A percentile compares a stretch with the other conserved stretches of the same genome.
These are phyloP conservation scores for Nymphalis polychloros DNA, from an alignment of 2,888 invertebrate genomes.

Conservation along the genomic window DNA sequence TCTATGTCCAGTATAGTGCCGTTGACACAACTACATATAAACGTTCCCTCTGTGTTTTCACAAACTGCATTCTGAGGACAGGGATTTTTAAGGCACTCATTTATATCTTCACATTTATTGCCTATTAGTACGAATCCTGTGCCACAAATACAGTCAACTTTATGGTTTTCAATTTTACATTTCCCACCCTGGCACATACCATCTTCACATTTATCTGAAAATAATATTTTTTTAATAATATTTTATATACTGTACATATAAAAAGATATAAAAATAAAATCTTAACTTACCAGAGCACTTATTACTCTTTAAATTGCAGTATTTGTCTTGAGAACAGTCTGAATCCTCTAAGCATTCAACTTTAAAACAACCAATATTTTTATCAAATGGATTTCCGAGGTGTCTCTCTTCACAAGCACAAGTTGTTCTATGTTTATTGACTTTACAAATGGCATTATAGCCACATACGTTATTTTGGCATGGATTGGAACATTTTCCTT, in stretches of 20 bases:
- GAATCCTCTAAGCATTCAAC: conserved; percentile 91
- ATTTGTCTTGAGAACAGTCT: conserved; percentile 88
- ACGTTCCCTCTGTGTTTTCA: conserved; percentile 89
- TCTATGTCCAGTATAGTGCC: conserved; percentile 90
- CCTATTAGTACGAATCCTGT: conserved; percentile 86
- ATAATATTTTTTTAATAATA: conserved; percentile 20
- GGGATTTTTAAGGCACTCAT: conserved; percentile 90
- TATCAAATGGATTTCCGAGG: conserved; percentile 90
- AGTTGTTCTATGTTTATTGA: conserved; percentile 85
- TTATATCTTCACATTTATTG: conserved; percentile 88
- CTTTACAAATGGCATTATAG: conserved; percentile 87
- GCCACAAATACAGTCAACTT: conserved; percentile 87
- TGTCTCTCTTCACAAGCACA: conserved; percentile 91
- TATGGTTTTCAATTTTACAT: conserved; percentile 88
- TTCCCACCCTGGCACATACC: conserved; percentile 90
- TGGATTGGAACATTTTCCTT: conserved; percentile 90
- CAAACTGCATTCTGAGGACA: conserved; percentile 91
- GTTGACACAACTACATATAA: conserved; percentile 88
- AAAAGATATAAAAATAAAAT: conserved; percentile 10
- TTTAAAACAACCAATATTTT: conserved; percentile 90
- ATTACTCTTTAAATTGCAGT: conserved; percentile 87
- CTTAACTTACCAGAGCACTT: conserved; percentile 87
- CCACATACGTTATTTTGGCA: conserved; percentile 89
- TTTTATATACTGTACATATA: conserved; percentile 33
- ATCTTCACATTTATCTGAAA: conserved; percentile 89